Evolutionary conservation across 2,888 invertebrate genomes (phyloP).

Genomic region (Andrena bicolor): DNA sequence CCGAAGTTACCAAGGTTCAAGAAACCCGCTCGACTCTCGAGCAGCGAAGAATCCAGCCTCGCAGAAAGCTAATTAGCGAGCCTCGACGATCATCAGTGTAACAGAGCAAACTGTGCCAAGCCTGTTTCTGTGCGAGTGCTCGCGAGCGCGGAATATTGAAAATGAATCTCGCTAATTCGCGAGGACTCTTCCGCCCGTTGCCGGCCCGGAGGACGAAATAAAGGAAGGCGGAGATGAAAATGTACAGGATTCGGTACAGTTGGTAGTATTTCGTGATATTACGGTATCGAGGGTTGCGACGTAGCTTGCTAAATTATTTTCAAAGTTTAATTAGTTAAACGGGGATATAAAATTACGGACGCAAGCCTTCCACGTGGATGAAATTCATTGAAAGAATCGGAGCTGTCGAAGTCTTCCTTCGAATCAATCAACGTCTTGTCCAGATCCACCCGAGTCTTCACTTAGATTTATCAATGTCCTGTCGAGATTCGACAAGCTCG

Average conservation of each 20-base stretch:
- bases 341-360: background rate
- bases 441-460: background rate
- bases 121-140: constrained; percentile 27
- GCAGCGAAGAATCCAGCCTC: constrained; percentile 22
- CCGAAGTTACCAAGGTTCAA: constrained; percentile 41
- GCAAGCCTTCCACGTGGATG: background rate
- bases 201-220: background rate
- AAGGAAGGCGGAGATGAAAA: background rate
- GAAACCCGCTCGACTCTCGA: constrained; percentile 29
- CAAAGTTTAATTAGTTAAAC: background rate
- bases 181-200: background rate
- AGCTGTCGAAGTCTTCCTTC: background rate
- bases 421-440: background rate
- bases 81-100: constrained; percentile 51
- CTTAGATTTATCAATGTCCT: constrained; percentile 23
- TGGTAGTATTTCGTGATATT: background rate
- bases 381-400: background rate
- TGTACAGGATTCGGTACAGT: background rate
- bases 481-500: constrained; percentile 5
- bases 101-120: constrained; percentile 54
- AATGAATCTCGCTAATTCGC: constrained; percentile 12
- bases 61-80: constrained; percentile 50
- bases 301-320: background rate
- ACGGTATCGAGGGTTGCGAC: background rate
- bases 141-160: constrained; percentile 25